Evolutionary conservation across 2,113 vertebrate genomes (phyloP).

Genomic region (Tringa solitaria): DNA sequence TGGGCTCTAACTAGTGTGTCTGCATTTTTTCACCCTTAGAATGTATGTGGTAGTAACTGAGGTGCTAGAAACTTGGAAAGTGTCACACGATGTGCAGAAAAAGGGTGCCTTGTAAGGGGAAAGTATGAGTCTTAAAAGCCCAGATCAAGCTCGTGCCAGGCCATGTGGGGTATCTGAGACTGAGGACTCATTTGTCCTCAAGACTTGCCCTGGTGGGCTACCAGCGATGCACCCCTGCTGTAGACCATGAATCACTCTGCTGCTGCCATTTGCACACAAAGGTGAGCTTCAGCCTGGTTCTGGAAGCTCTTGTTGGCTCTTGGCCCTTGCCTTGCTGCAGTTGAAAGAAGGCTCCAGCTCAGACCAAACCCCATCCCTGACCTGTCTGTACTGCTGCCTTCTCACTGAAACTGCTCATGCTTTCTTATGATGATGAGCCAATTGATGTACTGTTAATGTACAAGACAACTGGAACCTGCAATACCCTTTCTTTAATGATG

Average conservation of each 20-base stretch:
- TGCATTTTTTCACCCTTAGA: neutral
- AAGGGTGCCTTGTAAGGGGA: neutral
- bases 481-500: neutral
- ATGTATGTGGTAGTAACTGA: neutral
- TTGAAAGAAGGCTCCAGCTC: neutral
- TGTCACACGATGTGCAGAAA: neutral
- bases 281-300: neutral
- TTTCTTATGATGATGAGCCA: neutral
- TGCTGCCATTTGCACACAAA: neutral
- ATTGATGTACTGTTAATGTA: neutral
- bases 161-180: neutral
- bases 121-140: neutral
- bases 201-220: neutral
- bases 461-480: neutral
- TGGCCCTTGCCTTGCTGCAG: neutral
- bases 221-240: neutral
- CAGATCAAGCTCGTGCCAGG: neutral
- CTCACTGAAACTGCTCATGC: neutral
- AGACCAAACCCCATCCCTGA: neutral
- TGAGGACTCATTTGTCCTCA: neutral
- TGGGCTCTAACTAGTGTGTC: neutral
- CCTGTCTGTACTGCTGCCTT: neutral
- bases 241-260: fast-evolving
- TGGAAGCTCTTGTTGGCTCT: neutral
- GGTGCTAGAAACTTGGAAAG: neutral